Conservation (phyloP, 2,797 vertebrate species). For the Chanos chanos region DNA sequence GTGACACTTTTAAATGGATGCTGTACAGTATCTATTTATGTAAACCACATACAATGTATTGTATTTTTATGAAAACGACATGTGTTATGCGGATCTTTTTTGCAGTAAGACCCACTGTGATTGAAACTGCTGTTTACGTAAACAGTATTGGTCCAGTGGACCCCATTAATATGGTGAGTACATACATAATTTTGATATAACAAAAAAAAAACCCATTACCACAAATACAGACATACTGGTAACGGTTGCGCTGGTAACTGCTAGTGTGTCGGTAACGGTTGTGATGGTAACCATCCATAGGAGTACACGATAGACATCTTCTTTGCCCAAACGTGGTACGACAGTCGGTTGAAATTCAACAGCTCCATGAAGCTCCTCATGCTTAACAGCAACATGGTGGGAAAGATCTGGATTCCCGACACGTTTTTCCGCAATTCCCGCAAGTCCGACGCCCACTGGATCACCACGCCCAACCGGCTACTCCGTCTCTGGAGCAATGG, state of each 20-base stretch:
- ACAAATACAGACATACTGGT: neutral
- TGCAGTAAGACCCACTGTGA: conserved; percentile 90
- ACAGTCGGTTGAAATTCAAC: conserved; percentile 92
- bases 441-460: conserved; percentile 96
- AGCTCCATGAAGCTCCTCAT: conserved; percentile 92
- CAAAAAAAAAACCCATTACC: neutral
- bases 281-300: conserved; percentile 41
- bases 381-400: conserved; percentile 98
- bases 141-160: conserved; percentile 97
- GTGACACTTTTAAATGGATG: too few species aligned
- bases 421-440: conserved; percentile 96
- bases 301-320: conserved; percentile 96
- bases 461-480: conserved; percentile 93
- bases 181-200: neutral
- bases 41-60: too few species aligned
- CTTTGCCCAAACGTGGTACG: conserved; percentile 96
- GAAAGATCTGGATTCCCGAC: conserved; percentile 97
- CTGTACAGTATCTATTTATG: neutral
- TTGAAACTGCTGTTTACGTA: conserved; percentile 93
- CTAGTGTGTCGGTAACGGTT: neutral
- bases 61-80: conserved; percentile 4
- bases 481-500: conserved; percentile 91
- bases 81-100: conserved; percentile 47
- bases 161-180: conserved; percentile 94
- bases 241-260: neutral